Evolutionary conservation across 2,797 vertebrate species (phyloP).

Genomic region (Ataeniobius toweri): DNA sequence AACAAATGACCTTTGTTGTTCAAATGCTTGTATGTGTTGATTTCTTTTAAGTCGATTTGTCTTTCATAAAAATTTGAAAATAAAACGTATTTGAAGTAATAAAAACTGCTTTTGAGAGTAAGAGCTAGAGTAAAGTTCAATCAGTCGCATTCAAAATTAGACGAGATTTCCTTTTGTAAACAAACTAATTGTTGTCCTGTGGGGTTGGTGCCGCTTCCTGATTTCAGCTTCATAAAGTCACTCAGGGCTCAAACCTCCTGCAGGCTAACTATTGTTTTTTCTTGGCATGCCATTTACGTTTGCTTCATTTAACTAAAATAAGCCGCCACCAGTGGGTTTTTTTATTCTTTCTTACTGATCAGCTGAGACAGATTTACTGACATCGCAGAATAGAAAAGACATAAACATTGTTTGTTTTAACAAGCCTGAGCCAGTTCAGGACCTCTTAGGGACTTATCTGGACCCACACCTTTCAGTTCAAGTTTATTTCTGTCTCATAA

Average conservation of each 20-base stretch:
- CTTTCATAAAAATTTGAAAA: no score
- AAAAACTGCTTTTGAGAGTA: background rate
- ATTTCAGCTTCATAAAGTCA: slow-evolving; percentile 8
- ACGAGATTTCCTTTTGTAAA: background rate
- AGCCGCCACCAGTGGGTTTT: slow-evolving; percentile 32
- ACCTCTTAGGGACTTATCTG: background rate
- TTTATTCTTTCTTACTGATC: slow-evolving; percentile 17
- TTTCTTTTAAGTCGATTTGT: background rate
- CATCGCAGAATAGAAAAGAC: slow-evolving; percentile 10
- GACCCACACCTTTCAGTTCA: background rate
- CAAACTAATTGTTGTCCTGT: background rate
- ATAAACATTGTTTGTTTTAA: background rate
- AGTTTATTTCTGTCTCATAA: background rate
- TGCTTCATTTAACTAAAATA: slow-evolving; percentile 32
- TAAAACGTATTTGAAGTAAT: background rate
- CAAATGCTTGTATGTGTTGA: background rate
- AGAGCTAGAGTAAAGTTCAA: no score
- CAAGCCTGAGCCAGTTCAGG: background rate
- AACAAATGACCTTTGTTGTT: background rate
- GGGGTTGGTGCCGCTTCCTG: background rate
- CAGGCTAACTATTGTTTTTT: slow-evolving; percentile 1
- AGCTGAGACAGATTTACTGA: slow-evolving; percentile 18
- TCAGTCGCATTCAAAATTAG: no score
- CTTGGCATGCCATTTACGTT: slow-evolving; percentile 12
- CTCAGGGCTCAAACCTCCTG: slow-evolving; percentile 8